phyloP scores from a whole-genome alignment of 2,888 invertebrate species.

The Leistus spinibarbis region DNA sequence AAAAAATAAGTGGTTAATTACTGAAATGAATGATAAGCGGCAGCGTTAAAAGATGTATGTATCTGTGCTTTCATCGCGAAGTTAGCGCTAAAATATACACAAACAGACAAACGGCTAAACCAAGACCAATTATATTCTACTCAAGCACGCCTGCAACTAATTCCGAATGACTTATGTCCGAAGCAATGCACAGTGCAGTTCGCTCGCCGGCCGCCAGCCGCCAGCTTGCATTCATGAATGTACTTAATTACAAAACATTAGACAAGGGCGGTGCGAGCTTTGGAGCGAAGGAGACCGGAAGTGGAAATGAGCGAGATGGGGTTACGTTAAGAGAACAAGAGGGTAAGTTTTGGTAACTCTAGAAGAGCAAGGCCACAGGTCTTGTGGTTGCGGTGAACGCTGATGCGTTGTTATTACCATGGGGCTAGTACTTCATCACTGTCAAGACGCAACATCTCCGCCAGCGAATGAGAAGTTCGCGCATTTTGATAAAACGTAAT shows the following conservation, averaged over 20 bases:
- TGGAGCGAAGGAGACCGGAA: background rate
- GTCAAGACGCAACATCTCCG: background rate
- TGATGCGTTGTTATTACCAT: background rate
- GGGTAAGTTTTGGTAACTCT: background rate
- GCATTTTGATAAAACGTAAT: conserved; percentile 36
- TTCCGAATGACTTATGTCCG: background rate
- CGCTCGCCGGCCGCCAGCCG: too few species aligned
- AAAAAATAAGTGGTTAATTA: too few species aligned
- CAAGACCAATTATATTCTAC: background rate
- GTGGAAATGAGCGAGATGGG: background rate
- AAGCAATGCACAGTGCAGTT: background rate
- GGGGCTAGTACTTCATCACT: background rate
- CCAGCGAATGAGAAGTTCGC: background rate
- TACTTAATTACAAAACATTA: background rate
- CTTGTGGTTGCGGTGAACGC: background rate
- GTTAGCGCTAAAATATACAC: too few species aligned
- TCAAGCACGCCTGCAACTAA: background rate
- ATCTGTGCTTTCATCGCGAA: too few species aligned
- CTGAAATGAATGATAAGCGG: background rate
- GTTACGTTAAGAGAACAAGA: background rate
- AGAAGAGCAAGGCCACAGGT: background rate
- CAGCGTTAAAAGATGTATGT: background rate
- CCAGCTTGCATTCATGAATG: background rate
- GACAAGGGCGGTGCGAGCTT: background rate
- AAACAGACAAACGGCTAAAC: background rate